Percentiles rank a stretch among this genome's conserved stretches.
Evolutionary conservation across 2,888 invertebrate genomes (phyloP).

Genomic region (Apodemia hepburni): DNA sequence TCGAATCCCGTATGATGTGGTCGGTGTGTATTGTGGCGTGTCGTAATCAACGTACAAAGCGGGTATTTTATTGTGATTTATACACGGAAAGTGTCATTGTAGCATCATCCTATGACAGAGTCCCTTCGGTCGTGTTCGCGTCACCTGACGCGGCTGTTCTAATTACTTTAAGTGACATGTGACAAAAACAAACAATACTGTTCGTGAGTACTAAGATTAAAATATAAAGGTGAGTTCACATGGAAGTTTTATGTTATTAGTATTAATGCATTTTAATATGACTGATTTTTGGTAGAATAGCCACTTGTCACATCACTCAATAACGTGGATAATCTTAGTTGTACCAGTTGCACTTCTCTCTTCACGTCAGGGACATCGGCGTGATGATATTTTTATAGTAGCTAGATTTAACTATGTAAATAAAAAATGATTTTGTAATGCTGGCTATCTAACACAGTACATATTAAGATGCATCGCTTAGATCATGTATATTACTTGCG

Average conservation of each 20-base stretch:
- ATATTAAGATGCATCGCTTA: no score
- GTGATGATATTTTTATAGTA: no score
- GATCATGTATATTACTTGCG: no score
- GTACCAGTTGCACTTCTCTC: no score
- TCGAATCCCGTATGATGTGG: slow-evolving; percentile 50
- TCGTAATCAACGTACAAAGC: slow-evolving; percentile 73
- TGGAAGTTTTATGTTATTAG: not conserved
- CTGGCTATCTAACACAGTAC: no score
- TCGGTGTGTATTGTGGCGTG: slow-evolving; percentile 68
- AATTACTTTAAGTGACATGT: slow-evolving; percentile 8
- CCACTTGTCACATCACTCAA: no score
- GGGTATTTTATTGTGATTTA: slow-evolving; percentile 76
- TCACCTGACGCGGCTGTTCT: slow-evolving; percentile 24
- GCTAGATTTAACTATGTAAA: no score
- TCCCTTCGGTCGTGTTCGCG: slow-evolving; percentile 54
- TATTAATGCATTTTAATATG: not conserved
- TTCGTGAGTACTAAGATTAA: not conserved
- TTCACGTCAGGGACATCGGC: no score
- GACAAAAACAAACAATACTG: slow-evolving; percentile 16
- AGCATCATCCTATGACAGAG: slow-evolving; percentile 63
- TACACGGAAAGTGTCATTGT: slow-evolving; percentile 71
- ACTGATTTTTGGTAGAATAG: no score
- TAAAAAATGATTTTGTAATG: no score
- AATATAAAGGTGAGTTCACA: slow-evolving; percentile 1
- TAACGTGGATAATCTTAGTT: no score